Base-by-base conservation (phyloP, 2,113 vertebrate species). In the Tylochromis polylepis region DNA sequence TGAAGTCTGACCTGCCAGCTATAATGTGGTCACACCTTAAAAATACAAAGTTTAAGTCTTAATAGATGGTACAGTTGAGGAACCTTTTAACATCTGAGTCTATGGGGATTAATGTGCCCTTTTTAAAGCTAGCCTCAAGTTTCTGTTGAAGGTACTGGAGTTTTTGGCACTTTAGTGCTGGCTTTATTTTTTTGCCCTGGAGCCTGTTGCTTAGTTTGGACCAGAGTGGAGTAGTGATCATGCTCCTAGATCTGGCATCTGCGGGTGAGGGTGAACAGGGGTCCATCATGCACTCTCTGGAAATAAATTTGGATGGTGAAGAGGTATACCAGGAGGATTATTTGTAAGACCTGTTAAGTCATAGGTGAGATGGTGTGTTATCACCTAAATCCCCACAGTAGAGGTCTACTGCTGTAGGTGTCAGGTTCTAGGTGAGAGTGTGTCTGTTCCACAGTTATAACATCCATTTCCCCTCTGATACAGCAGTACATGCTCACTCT, bases 401-500 rank as follows among this genome's bases (percentile, higher is more conserved):
- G 65, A 58, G 88, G 34, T 85, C 72, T 77, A 56, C 79, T 79
- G 89, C 85, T 72, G 65, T 43, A 91, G 82, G 88, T 93, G 92
- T 92, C 58, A 89, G 87, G 84, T 53, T 87, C 53, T 51, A 27
- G 91, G 91, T 88, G 89, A 83, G 86, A 88, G 88, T 77, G 60
- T 89, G 91, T 93, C 90, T 91, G 87, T 89, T 89, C 81, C 84
- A 72, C 12, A 3, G 88, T 87, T 85, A 53, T 53, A 92, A 91
- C 83, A 75, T 90, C 85, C 59, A 85, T 83, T 85, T 90, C 89
- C 91, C 87, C 46, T 83, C 91, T 89, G 90, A 88, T 92, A 24
- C 11, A 51, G 70, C 58, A 59, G 84, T 91, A 83, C 91, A 85
- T 29, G 79, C 89, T 87, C 86, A 41, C 84, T 88, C 82, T 79